Conservation (phyloP, 2,888 invertebrate species). For the Acrocyrtus sp. region DNA sequence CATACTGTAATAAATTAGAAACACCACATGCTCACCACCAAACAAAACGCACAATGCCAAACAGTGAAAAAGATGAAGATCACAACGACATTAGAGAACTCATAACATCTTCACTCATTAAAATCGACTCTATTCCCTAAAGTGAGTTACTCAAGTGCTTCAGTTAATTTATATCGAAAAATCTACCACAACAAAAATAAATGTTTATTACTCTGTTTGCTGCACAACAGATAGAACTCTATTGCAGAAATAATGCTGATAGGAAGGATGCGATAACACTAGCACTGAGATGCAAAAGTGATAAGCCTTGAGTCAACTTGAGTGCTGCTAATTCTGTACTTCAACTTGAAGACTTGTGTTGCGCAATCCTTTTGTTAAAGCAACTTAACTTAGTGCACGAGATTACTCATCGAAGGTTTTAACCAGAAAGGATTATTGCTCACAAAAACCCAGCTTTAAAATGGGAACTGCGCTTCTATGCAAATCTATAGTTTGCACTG, state of each 20-base stretch:
- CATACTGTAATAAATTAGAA: neutral
- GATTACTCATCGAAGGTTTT: neutral
- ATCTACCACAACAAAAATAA: no score
- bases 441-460: no score
- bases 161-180: neutral
- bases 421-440: neutral
- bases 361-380: neutral
- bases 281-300: no score
- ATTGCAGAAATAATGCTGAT: neutral
- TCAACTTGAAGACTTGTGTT: conserved; percentile 6
- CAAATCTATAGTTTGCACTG: no score
- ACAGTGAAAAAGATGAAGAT: neutral
- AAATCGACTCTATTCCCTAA: neutral
- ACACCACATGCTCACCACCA: conserved; percentile 1
- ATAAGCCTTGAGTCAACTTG: no score
- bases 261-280: no score
- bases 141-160: neutral
- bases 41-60: conserved; percentile 6
- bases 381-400: neutral
- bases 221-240: neutral
- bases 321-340: conserved; percentile 2
- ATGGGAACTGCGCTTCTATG: no score
- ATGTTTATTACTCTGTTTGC: no score
- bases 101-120: neutral
- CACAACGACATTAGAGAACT: neutral